Base-by-base conservation (phyloP, 2,113 vertebrate species). In the Lagenorhynchus albirostris region DNA sequence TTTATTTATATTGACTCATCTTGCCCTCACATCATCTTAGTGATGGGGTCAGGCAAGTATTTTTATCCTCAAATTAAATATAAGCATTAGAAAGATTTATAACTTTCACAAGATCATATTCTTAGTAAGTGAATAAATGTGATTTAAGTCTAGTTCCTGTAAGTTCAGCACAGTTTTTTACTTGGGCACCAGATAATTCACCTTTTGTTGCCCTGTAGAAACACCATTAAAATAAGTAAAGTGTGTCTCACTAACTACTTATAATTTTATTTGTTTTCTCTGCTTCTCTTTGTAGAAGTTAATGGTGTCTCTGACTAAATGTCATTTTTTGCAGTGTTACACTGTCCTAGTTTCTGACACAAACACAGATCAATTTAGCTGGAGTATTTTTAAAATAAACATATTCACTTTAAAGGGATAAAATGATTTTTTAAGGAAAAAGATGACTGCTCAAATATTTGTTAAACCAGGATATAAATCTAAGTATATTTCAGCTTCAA, bases 121-220 rank as follows among this genome's bases (percentile, higher is more conserved):
- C 41, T n/a, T 97, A 50, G 26, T 76, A 93, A 96, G 26, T 79
- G 73, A 84, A 93, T 80, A 63, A 53, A 85, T 89, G 86, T 76
- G 80, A 96, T 70, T 95, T 95, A 95, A 97, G 79, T 93, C 58
- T 36, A 68, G 38, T 91, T 73, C 80, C 62, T 58, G 14, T 63
- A 47, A 93, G 4, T 84, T 90, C 23, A 60, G 18, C 23, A 86
- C 7, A 53, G 18, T 81, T 93, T 96, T 70, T 88, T 23, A 93
- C 74, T 79, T 93, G 55, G 53, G 15, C 18, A 76, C 31, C 14
- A 74, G 29, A 63, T 96, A 92, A 90, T 58, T 86, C 44, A 67
- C 58, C 29, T 58, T 88, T 84, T 87, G 4, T 91, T 94, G 3
- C 21, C 55, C 31, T 81, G 7, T 76, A 88, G 38, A 91, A 93